phyloP scores from a whole-genome alignment of 2,797 vertebrate species.

The Sylvia borin region DNA sequence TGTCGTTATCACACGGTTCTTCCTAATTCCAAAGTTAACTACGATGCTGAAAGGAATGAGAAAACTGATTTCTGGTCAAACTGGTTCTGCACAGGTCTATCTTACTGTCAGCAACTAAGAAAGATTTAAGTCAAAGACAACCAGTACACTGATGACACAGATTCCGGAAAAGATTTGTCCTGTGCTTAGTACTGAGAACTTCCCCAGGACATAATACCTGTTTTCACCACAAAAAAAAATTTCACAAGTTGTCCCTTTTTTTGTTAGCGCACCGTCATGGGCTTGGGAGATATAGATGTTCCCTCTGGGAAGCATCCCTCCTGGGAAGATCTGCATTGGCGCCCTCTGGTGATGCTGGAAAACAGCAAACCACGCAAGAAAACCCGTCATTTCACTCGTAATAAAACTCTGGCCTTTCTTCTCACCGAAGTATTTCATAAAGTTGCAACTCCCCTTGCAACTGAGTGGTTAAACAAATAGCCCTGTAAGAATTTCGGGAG shows the following conservation, averaged over 20 bases:
- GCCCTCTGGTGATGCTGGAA: constrained; percentile 61
- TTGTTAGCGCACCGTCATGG: neutral
- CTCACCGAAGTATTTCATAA: neutral
- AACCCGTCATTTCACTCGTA: neutral
- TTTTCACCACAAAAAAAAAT: neutral
- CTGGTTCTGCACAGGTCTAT: neutral
- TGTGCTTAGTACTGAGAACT: neutral
- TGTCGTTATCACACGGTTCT: neutral
- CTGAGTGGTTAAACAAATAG: neutral
- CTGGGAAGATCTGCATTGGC: neutral
- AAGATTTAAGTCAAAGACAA: neutral
- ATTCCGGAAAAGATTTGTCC: neutral
- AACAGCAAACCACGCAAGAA: neutral
- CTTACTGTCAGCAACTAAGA: neutral
- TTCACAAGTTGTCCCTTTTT: neutral
- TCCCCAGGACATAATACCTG: neutral
- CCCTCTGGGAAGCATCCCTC: neutral
- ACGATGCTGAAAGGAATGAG: neutral
- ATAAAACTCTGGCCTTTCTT: neutral
- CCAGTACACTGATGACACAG: neutral
- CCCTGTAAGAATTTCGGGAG: neutral
- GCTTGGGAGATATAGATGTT: neutral
- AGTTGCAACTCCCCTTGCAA: neutral
- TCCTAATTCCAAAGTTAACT: neutral
- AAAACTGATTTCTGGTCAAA: neutral